These are phyloP conservation scores for Drosophila sordidula DNA, from an alignment of 2,888 invertebrate species.

Conservation along the genomic window DNA sequence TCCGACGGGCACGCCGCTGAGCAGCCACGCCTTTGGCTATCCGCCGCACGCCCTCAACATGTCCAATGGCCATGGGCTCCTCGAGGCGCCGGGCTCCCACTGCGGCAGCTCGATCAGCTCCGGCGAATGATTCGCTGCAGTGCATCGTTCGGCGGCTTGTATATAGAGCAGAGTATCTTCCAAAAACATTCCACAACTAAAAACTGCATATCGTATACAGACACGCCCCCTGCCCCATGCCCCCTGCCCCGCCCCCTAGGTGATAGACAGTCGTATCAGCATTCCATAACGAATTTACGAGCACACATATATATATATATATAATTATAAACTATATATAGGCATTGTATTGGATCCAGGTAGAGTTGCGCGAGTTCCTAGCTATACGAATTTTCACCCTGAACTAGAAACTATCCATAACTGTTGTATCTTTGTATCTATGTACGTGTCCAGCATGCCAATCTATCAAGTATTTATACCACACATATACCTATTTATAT, in stretches of 20 bases:
- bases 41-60: slow-evolving; percentile 79
- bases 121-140: slow-evolving; percentile 80
- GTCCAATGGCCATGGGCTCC: slow-evolving; percentile 60
- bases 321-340: slow-evolving; percentile 33
- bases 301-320: slow-evolving; percentile 44
- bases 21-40: slow-evolving; percentile 81
- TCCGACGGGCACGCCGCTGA: slow-evolving; percentile 86
- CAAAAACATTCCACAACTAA: slow-evolving; percentile 29
- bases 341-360: slow-evolving; percentile 27
- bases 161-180: slow-evolving; percentile 6
- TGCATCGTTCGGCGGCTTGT: slow-evolving; percentile 10
- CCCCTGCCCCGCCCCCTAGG: slow-evolving; percentile 16
- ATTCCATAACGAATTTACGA: slow-evolving; percentile 75
- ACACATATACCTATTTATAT: slow-evolving; percentile 22
- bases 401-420: slow-evolving; percentile 8
- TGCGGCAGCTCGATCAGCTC: slow-evolving; percentile 84
- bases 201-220: slow-evolving; percentile 52
- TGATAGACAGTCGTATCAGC: slow-evolving; percentile 67
- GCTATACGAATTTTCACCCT: slow-evolving; percentile 16
- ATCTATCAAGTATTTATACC: slow-evolving; percentile 44
- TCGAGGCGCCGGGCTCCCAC: slow-evolving; percentile 65
- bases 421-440: slow-evolving; percentile 38
- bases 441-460: slow-evolving; percentile 45
- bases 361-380: slow-evolving; percentile 52
- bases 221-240: slow-evolving; percentile 31